Conservation (phyloP, 2,888 invertebrate species). For the Cephalotes varians region DNA sequence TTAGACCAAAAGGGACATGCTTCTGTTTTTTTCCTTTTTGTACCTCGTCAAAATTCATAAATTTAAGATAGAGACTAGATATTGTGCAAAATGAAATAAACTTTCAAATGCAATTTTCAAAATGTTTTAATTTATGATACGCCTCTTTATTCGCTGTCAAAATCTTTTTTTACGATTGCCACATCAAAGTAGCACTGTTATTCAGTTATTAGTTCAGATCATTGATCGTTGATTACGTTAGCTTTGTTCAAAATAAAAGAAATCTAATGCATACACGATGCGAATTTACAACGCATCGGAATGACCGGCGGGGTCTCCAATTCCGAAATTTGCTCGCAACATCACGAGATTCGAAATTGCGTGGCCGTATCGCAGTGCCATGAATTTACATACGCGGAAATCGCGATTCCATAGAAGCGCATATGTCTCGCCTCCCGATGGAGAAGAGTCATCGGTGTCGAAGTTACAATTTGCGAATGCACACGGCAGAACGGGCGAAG, state of each 20-base stretch:
- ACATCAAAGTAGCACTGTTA: too few species aligned
- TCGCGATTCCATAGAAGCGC: background rate
- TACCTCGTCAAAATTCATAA: background rate
- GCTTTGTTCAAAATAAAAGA: background rate
- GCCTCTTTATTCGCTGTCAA: background rate
- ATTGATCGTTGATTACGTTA: background rate
- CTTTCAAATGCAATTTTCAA: background rate
- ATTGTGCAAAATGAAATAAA: background rate
- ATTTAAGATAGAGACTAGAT: background rate
- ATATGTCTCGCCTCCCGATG: conserved; percentile 1
- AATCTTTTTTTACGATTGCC: background rate
- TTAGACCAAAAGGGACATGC: background rate
- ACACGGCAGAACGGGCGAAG: conserved; percentile 77
- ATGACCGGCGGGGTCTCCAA: background rate
- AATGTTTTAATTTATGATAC: background rate
- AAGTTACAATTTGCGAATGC: conserved; percentile 71
- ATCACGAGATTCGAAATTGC: conserved; percentile 27
- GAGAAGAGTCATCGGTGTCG: conserved; percentile 47
- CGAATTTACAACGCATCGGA: background rate
- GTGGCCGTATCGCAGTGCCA: background rate
- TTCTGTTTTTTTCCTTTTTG: background rate
- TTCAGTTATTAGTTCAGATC: background rate
- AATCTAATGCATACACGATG: conserved; percentile 32
- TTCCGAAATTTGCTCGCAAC: conserved; percentile 41
- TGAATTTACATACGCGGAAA: conserved; percentile 23